Base-by-base conservation (phyloP, 2,888 invertebrate genomes). In the Acrobasis consociella region DNA sequence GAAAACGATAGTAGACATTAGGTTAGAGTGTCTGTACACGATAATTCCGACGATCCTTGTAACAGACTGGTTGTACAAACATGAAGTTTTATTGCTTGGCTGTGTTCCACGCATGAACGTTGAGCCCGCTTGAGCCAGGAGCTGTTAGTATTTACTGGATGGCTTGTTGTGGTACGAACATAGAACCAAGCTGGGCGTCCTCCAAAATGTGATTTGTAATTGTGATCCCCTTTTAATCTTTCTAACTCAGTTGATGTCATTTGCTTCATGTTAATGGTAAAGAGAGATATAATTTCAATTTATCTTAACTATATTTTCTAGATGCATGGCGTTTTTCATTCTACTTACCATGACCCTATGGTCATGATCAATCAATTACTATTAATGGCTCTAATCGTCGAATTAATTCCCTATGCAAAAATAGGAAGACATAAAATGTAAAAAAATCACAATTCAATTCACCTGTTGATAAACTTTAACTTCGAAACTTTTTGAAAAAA, bases 31-130 rank as follows among this genome's bases (percentile, higher is more conserved):
- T 46, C 2, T 46, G 46, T n/a, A 46, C 46, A 5, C n/a, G n/a
- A 46, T 11, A n/a, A 46, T 13, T 72, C 69, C 65, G 67, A 69
- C 74, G 78, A 81, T 81, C 77, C 82, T 83, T 80, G 80, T 78
- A 82, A 84, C 84, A 79, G 85, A 86, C 83, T 86, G 79, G 81
- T 78, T 83, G 82, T 87, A 87, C 86, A 88, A 90, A 91, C 91
- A 90, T 88, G 83, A 87, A 87, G 87, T 89, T 91, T 91, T 91
- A 91, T 91, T 87, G 89, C 86, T 91, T 91, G 91, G 91, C 91
- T 85, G 80, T 85, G 88, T 89, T 91, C 91, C 91, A 91, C 87
- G 87, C 86, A 83, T 79, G 85, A 81, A 81, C 83, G 85, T 87
- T 87, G 86, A 89, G 85, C 86, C 85, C 81, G 80, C 78, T 74